A percentile compares a stretch with the other conserved stretches of the same genome.
Conservation (phyloP, 2,888 invertebrate species). For the Lordiphosa fenestrarum region DNA sequence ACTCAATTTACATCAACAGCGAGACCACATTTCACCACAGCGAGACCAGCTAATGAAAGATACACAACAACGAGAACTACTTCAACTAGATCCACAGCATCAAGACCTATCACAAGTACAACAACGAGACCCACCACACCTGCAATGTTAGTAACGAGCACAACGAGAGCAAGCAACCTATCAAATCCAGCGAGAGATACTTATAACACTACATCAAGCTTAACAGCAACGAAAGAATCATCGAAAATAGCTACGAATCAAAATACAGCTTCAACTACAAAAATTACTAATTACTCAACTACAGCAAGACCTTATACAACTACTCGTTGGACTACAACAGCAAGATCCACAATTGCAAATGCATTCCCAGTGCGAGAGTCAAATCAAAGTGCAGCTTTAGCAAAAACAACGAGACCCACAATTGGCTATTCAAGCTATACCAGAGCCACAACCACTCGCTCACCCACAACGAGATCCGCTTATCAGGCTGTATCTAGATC, state of each 20-base stretch:
- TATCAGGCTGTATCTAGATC: no score
- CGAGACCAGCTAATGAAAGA: neutral
- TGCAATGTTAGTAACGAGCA: conserved; percentile 20
- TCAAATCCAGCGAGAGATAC: neutral
- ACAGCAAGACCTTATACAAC: conserved; percentile 2
- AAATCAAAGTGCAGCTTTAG: no score
- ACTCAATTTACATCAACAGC: no score
- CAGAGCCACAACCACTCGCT: no score
- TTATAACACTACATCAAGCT: neutral
- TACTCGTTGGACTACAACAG: conserved; percentile 10
- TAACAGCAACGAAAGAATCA: conserved; percentile 7
- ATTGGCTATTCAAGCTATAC: no score
- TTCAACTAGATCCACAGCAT: conserved; percentile 1
- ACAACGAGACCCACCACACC: conserved; percentile 12
- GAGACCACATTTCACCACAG: no score
- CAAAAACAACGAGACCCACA: no score
- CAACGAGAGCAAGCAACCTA: conserved; percentile 10
- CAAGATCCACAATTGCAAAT: neutral
- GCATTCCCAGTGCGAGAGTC: no score
- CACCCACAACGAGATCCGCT: no score
- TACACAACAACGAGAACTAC: neutral
- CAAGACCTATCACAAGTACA: conserved; percentile 1
- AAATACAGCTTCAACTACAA: no score
- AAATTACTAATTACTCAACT: no score
- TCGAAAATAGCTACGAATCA: neutral